phyloP scores from a whole-genome alignment of 1,140 invertebrate species.

The Branchinecta lindahli region DNA sequence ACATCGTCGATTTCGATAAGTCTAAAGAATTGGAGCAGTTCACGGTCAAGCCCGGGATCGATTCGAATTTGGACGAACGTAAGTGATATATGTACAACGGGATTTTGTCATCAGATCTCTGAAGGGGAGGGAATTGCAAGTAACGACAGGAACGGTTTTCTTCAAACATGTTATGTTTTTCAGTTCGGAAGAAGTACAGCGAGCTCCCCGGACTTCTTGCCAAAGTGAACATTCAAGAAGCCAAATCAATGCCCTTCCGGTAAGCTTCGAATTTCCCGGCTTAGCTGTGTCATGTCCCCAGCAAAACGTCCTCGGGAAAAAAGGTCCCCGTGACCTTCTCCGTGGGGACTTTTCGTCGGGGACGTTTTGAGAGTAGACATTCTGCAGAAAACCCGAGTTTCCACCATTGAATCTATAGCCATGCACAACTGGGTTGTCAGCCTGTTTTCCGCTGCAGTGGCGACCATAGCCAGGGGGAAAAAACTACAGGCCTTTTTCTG shows the following conservation, averaged over 20 bases:
- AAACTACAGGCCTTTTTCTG: too few species aligned
- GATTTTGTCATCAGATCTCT: slow-evolving; percentile 14
- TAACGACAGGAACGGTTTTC: too few species aligned
- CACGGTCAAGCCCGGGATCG: slow-evolving; percentile 47
- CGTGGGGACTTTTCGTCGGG: too few species aligned
- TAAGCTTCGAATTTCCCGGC: not conserved
- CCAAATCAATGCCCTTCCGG: not conserved
- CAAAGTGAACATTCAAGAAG: not conserved
- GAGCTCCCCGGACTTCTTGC: not conserved
- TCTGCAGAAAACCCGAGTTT: too few species aligned
- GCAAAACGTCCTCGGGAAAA: slow-evolving; percentile 31
- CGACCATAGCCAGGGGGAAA: too few species aligned
- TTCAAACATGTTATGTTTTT: not conserved
- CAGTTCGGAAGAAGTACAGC: not conserved
- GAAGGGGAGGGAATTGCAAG: too few species aligned
- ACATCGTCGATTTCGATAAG: slow-evolving; percentile 49
- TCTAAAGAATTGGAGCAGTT: slow-evolving; percentile 45
- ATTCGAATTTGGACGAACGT: slow-evolving; percentile 48
- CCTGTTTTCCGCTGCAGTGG: too few species aligned
- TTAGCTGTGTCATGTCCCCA: slow-evolving; percentile 40
- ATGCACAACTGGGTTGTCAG: too few species aligned
- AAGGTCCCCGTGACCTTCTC: too few species aligned
- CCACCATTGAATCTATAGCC: too few species aligned
- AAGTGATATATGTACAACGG: slow-evolving; percentile 27
- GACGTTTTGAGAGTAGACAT: too few species aligned